A percentile compares a stretch with the other conserved stretches of the same genome.
Evolutionary conservation across 1,140 invertebrate species (phyloP).

Genomic region (Drosophila eugracilis): DNA sequence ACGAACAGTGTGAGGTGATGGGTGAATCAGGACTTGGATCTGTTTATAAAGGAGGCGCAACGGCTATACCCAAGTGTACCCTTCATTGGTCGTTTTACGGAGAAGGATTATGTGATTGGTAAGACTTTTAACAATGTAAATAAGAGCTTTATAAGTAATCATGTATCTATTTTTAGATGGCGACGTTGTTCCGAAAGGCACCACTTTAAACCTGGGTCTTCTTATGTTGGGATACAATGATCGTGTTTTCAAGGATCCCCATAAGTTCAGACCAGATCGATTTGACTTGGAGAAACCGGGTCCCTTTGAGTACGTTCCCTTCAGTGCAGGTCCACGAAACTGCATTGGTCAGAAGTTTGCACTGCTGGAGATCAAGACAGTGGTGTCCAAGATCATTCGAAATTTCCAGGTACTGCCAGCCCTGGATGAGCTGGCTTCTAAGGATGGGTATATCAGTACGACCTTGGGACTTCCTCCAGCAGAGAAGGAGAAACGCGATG

Average conservation of each 20-base stretch:
- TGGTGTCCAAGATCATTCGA: conserved; percentile 84
- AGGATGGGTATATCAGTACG: conserved; percentile 62
- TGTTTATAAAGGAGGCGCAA: conserved; percentile 88
- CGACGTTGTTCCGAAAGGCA: conserved; percentile 53
- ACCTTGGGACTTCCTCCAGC: conserved; percentile 43
- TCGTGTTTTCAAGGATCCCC: conserved; percentile 89
- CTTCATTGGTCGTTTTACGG: conserved; percentile 86
- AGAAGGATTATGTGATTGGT: conserved; percentile 74
- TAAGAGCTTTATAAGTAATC: no score
- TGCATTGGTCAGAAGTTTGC: conserved; percentile 85
- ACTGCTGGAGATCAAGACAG: conserved; percentile 85
- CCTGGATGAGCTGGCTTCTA: conserved; percentile 65
- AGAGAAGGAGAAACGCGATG: conserved; percentile 38
- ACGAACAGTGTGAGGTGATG: conserved; percentile 86
- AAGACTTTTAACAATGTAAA: not conserved
- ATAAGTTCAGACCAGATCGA: conserved; percentile 91
- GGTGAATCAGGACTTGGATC: conserved; percentile 85
- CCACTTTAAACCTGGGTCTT: conserved; percentile 55
- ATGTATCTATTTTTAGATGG: conserved; percentile 47
- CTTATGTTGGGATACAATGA: conserved; percentile 70
- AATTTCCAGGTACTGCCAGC: conserved; percentile 76
- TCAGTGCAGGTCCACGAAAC: conserved; percentile 84
- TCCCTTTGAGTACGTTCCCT: conserved; percentile 87
- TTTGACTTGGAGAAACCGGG: conserved; percentile 86
- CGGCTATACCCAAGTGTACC: conserved; percentile 89